phyloP scores from a whole-genome alignment of 1,140 invertebrate species.

The Heterodera carotae region DNA sequence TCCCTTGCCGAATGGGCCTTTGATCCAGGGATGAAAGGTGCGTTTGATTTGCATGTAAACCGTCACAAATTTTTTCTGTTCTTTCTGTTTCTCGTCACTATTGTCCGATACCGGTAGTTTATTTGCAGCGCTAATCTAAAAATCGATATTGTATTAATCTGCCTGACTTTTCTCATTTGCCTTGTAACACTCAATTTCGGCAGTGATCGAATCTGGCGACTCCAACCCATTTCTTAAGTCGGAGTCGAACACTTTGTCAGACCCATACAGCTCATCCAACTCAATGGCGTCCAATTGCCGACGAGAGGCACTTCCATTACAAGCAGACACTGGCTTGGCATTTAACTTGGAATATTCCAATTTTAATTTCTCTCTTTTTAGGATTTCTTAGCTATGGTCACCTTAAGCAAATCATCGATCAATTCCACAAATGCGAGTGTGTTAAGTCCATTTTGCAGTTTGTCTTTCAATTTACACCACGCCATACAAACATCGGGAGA shows the following conservation, averaged over 20 bases:
- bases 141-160: not conserved
- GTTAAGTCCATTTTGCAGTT: not conserved
- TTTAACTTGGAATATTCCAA: not conserved
- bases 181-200: not conserved
- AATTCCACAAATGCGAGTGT: not conserved
- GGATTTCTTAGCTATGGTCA: no score
- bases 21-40: not conserved
- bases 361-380: no score
- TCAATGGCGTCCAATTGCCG: not conserved
- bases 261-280: not conserved
- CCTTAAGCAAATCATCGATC: not conserved
- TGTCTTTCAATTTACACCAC: not conserved
- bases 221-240: not conserved
- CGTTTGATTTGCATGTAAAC: slow-evolving; percentile 3
- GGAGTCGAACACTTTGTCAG: not conserved
- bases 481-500: not conserved
- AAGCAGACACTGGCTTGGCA: not conserved
- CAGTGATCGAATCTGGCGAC: not conserved
- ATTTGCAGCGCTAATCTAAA: not conserved
- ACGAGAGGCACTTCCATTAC: not conserved
- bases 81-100: not conserved
- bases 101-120: not conserved
- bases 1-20: not conserved
- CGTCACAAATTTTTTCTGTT: not conserved
- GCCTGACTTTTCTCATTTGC: not conserved